These are phyloP conservation scores for Deilephila porcellus DNA, from an alignment of 2,888 invertebrate species.

Conservation along the genomic window DNA sequence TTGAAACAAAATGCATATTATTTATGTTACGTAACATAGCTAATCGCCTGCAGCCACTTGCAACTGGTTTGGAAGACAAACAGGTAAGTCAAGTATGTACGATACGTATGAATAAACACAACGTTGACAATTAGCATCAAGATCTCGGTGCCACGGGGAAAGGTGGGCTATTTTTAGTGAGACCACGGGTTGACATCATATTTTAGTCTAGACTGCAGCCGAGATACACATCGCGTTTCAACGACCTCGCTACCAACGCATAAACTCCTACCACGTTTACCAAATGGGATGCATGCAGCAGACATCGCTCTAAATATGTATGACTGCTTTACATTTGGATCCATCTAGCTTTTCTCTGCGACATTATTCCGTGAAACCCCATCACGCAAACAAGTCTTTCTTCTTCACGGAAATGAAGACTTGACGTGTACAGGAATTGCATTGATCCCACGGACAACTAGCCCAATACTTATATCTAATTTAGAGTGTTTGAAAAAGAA, in stretches of 20 bases:
- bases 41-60: conserved; percentile 69
- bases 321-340: conserved; percentile 17
- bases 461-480: neutral
- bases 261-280: conserved; percentile 47
- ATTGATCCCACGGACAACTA: neutral
- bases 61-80: conserved; percentile 68
- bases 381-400: neutral
- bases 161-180: conserved; percentile 48
- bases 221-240: conserved; percentile 52
- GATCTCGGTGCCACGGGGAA: conserved; percentile 50
- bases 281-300: conserved; percentile 47
- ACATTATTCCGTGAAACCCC: conserved; percentile 5
- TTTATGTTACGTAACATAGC: conserved; percentile 63
- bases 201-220: conserved; percentile 54
- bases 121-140: conserved; percentile 39
- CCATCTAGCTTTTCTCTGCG: neutral
- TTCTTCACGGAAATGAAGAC: neutral
- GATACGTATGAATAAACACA: conserved; percentile 55
- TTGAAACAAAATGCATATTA: conserved; percentile 69
- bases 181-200: conserved; percentile 50
- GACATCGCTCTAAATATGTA: conserved; percentile 18
- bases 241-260: conserved; percentile 53
- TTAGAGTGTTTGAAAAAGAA: neutral
- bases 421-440: neutral
- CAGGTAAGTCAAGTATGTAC: conserved; percentile 63